Evolutionary conservation across 2,113 vertebrate species (phyloP), one percentile per base, ranked within the genome.

Genomic region (Casuarius casuarius): DNA sequence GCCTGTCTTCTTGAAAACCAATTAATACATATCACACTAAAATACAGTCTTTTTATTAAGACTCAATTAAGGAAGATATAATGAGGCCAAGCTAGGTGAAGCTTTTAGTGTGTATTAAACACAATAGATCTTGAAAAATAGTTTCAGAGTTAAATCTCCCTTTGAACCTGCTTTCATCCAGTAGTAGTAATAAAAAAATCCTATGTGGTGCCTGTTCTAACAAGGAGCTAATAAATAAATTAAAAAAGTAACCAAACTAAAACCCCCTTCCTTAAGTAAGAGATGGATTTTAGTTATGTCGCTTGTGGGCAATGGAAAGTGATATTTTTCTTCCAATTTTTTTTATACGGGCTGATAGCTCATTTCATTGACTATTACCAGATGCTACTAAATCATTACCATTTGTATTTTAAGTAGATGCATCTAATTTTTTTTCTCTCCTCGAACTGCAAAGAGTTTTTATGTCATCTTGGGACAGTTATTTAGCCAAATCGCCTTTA

Each of bases 301-400:
- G 23, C 19, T 29, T 87, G 61, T 77, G 61, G 95, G 62, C 25
- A 38, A 21, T 23, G 95, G 90, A 89, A 97, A 91, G 61, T 82
- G 95, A 95, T 97, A 97, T 97, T 98, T 98, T 97, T 95, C 75
- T 90, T 95, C n/a, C 54, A 92, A 94, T 77, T 78, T 94, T 94
- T 28, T 93, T 94, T 40, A 85, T 83, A 84, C 95, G 82, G 65
- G 31, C 25, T 93, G 81, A 97, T 96, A 95, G 73, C 62, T 94
- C 86, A 87, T 91, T 94, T 96, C 74, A 61, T 85, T 90, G 95
- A 97, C 96, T 98, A 96, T 97, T 96, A 92, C 83, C 46, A 88
- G 54, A 42, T 49, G 19, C 80, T 91, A 92, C 48, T 76, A 74
- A 85, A 56, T 74, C 42, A 38, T 84, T 91, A n/a, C 38, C 21